Evolutionary conservation across 2,888 invertebrate species (phyloP).

Genomic region (Philopedon plagiatum): DNA sequence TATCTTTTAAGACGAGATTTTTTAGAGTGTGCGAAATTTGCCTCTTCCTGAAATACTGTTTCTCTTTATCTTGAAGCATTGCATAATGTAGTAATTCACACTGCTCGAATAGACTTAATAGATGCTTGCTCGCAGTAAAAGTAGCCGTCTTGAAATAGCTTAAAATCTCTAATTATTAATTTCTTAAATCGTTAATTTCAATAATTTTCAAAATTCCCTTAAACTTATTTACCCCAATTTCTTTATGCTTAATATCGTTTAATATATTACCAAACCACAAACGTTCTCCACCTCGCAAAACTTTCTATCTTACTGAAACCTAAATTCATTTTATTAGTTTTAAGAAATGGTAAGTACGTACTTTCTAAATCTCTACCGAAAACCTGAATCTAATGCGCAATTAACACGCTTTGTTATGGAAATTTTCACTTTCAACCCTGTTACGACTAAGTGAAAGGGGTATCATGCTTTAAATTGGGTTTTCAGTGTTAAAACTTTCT

Average conservation of each 20-base stretch:
- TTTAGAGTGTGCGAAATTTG: too few species aligned
- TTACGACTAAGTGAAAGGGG: background rate
- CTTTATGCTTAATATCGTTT: background rate
- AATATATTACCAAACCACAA: background rate
- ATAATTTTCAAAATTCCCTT: too few species aligned
- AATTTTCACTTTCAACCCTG: background rate
- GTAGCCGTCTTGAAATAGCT: too few species aligned
- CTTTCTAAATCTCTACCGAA: conserved; percentile 3
- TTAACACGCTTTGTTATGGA: conserved; percentile 13
- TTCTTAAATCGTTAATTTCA: too few species aligned
- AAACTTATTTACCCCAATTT: background rate
- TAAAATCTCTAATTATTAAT: too few species aligned
- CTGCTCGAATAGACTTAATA: too few species aligned
- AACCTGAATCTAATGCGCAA: conserved; percentile 9
- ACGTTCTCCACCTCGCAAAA: background rate
- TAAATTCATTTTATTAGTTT: conserved; percentile 8
- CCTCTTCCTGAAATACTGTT: too few species aligned
- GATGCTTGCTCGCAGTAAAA: too few species aligned
- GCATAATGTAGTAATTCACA: too few species aligned
- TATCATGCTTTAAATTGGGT: conserved; percentile 3
- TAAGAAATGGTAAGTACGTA: conserved; percentile 6
- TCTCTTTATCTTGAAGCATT: too few species aligned
- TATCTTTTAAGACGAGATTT: too few species aligned
- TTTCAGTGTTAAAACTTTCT: too few species aligned
- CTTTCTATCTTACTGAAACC: background rate